Conservation (phyloP, 2,797 vertebrate genomes). For the Neostethus bicornis region DNA sequence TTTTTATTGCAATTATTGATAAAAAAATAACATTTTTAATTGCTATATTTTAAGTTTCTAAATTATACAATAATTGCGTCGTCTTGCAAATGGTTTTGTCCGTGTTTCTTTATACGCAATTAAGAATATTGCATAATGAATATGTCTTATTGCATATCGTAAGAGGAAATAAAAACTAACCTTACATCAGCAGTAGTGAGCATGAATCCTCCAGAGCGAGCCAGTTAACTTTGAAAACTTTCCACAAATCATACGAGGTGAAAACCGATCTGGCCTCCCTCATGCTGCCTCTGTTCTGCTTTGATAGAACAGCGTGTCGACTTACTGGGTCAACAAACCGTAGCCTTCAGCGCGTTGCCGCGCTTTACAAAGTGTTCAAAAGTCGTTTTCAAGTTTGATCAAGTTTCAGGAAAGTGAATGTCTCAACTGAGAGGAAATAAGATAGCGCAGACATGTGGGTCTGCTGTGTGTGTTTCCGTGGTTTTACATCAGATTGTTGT, state of each 20-base stretch:
- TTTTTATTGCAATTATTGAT: too few relatives aligned
- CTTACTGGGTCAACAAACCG: conserved; percentile 24
- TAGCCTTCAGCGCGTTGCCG: conserved; percentile 2
- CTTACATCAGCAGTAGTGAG: neutral
- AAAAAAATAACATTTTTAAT: too few relatives aligned
- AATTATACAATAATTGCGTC: too few relatives aligned
- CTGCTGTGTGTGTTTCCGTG: neutral
- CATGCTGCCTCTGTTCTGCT: neutral
- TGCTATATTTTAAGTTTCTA: too few relatives aligned
- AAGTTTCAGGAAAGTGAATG: conserved; percentile 20
- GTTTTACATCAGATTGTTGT: neutral
- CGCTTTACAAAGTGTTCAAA: conserved; percentile 9
- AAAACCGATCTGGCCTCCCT: conserved; percentile 6
- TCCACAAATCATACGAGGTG: conserved; percentile 32
- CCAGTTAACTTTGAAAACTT: conserved; percentile 2
- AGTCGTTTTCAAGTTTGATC: conserved; percentile 21
- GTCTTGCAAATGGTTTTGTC: too few relatives aligned
- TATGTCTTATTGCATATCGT: too few relatives aligned
- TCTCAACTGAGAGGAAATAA: conserved; percentile 13
- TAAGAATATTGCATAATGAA: too few relatives aligned
- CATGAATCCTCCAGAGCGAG: neutral
- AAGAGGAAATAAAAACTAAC: neutral
- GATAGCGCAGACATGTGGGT: neutral
- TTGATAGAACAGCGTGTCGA: conserved; percentile 6
- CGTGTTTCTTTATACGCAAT: too few relatives aligned